These are phyloP conservation scores for Rhopalosiphum nymphaeae DNA, from an alignment of 2,888 invertebrate species.

Conservation along the genomic window DNA sequence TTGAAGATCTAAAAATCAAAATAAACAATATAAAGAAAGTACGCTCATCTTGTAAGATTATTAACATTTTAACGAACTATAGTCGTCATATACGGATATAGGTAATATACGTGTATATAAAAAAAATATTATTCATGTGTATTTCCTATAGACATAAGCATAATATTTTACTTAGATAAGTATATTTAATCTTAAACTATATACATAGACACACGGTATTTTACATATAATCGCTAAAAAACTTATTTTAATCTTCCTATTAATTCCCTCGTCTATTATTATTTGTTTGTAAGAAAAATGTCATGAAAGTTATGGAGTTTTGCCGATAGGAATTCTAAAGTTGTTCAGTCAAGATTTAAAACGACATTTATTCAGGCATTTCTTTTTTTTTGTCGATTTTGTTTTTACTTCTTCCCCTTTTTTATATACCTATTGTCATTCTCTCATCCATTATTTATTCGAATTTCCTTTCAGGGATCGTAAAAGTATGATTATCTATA, in stretches of 20 bases:
- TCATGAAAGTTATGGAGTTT: background rate
- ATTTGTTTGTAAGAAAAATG: background rate
- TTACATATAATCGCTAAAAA: background rate
- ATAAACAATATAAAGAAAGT: background rate
- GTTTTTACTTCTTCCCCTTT: background rate
- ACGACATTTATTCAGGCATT: background rate
- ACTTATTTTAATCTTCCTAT: background rate
- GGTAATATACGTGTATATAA: too few relatives aligned
- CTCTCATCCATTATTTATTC: conserved; percentile 34
- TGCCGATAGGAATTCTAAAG: conserved; percentile 21
- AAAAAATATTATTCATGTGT: too few relatives aligned
- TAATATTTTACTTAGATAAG: background rate
- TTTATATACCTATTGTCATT: conserved; percentile 8
- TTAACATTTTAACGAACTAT: background rate
- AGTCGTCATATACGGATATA: too few relatives aligned
- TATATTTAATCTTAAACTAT: background rate
- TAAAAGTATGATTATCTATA: conserved; percentile 36
- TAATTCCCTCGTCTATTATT: background rate
- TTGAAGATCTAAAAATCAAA: background rate
- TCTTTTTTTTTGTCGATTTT: background rate
- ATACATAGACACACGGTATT: background rate
- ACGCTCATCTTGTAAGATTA: background rate
- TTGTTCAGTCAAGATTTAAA: conserved; percentile 43
- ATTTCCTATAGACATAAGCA: too few relatives aligned
- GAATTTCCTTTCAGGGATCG: conserved; percentile 38